Conservation (phyloP, 2,888 invertebrate genomes). For the Isotomurus palustris region DNA sequence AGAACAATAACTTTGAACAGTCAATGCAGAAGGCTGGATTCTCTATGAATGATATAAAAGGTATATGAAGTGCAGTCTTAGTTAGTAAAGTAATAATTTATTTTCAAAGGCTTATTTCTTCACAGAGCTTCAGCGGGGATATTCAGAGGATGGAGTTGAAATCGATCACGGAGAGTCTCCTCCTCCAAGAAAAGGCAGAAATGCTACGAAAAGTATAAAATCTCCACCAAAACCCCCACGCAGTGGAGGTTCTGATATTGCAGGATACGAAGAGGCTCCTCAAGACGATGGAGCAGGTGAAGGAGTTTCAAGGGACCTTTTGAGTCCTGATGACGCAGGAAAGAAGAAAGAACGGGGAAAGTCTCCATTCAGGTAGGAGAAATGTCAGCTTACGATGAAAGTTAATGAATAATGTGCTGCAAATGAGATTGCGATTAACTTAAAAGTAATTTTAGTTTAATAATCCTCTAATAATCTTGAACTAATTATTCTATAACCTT, state of each 20-base stretch:
- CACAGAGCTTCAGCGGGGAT: constrained; percentile 74
- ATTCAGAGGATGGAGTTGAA: constrained; percentile 74
- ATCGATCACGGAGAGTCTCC: constrained; percentile 51
- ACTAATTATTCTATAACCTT: too few species aligned
- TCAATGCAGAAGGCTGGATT: constrained; percentile 84
- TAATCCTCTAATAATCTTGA: too few species aligned
- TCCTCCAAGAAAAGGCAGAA: constrained; percentile 15
- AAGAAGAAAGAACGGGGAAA: constrained; percentile 73
- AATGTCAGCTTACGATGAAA: too few species aligned
- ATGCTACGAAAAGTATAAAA: constrained; percentile 35
- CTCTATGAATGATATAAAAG: constrained; percentile 89
- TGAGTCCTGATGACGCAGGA: constrained; percentile 50
- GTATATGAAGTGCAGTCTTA: constrained; percentile 50
- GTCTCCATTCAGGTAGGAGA: constrained; percentile 91
- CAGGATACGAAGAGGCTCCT: constrained; percentile 25
- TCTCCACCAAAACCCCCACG: constrained; percentile 20
- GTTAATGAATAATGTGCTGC: too few species aligned
- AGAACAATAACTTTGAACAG: constrained; percentile 71
- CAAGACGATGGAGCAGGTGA: constrained; percentile 68
- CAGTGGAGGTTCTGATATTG: constrained; percentile 29
- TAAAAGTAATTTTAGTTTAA: too few species aligned
- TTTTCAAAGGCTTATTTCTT: constrained; percentile 3
- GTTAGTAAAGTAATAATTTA: not conserved
- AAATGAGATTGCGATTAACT: too few species aligned
- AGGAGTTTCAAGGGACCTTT: constrained; percentile 48